These are phyloP conservation scores for Phylloscopus trochilus DNA, from an alignment of 2,113 vertebrate genomes.

Conservation along the genomic window DNA sequence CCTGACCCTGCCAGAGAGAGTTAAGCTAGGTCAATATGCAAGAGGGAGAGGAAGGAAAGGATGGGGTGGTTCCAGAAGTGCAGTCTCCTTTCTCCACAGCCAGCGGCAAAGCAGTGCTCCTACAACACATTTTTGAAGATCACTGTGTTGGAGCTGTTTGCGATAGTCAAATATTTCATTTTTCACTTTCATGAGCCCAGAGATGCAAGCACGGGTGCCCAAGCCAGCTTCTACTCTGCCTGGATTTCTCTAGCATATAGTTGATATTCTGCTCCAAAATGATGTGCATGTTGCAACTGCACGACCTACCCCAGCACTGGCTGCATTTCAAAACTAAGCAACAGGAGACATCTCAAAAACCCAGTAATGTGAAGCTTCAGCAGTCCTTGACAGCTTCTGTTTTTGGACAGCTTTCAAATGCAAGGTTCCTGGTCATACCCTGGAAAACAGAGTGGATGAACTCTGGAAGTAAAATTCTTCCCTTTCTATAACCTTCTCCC, in stretches of 20 bases:
- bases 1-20: constrained; percentile 40
- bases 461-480: not conserved
- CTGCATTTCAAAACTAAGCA: constrained; percentile 43
- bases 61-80: constrained; percentile 6
- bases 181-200: constrained; percentile 55
- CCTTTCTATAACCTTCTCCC: not conserved
- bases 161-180: constrained; percentile 54
- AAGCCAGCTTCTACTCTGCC: constrained; percentile 52
- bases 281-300: constrained; percentile 39
- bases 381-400: not conserved
- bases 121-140: constrained; percentile 54
- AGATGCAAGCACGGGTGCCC: constrained; percentile 20
- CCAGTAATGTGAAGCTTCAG: not conserved
- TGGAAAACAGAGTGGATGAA: not conserved
- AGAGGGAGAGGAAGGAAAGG: not conserved
- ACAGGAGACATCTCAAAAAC: constrained; percentile 28
- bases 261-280: constrained; percentile 24
- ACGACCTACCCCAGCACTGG: constrained; percentile 53
- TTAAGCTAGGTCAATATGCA: constrained; percentile 34
- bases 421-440: not conserved
- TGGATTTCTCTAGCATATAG: constrained; percentile 21
- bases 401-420: not conserved
- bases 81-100: not conserved
- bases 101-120: not conserved
- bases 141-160: constrained; percentile 54